Percentiles rank a stretch among this genome's conserved stretches.
phyloP scores from a whole-genome alignment of 2,113 vertebrate genomes.

The Craseonycteris thonglongyai region DNA sequence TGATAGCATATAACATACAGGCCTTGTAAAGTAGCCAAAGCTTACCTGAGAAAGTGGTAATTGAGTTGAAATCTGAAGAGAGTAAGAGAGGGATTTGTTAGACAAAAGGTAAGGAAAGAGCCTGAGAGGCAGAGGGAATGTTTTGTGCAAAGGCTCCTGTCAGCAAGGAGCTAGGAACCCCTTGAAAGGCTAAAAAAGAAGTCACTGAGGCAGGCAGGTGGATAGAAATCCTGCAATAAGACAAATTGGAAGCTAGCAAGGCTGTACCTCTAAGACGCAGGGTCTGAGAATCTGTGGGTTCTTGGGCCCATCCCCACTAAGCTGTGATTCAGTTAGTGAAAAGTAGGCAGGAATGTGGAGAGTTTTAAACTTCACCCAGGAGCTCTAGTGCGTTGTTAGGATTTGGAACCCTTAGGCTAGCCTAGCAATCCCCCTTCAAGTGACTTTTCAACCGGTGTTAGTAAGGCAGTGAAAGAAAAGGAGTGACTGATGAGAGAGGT shows the following conservation, averaged over 20 bases:
- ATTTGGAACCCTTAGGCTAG: not conserved
- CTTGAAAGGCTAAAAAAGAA: not conserved
- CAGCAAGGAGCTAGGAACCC: not conserved
- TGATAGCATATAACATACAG: not conserved
- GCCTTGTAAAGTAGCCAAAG: not conserved
- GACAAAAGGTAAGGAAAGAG: not conserved
- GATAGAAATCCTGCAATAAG: not conserved
- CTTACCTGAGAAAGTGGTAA: not conserved
- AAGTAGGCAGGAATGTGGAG: not conserved
- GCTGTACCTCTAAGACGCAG: accelerated
- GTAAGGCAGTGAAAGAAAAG: not conserved
- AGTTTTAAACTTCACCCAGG: not conserved
- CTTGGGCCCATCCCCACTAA: too few relatives aligned
- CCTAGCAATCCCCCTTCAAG: not conserved
- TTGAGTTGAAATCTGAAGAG: not conserved
- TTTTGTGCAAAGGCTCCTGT: not conserved
- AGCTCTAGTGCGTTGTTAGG: not conserved
- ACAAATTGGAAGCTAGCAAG: not conserved
- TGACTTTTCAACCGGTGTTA: not conserved
- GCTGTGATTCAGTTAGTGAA: not conserved
- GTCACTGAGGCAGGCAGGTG: not conserved
- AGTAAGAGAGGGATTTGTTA: not conserved
- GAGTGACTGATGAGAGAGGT: not conserved
- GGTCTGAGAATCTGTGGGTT: not conserved
- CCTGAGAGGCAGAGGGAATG: not conserved